Evolutionary conservation across 2,888 invertebrate species (phyloP).

Genomic region (Autographa pulchrina): DNA sequence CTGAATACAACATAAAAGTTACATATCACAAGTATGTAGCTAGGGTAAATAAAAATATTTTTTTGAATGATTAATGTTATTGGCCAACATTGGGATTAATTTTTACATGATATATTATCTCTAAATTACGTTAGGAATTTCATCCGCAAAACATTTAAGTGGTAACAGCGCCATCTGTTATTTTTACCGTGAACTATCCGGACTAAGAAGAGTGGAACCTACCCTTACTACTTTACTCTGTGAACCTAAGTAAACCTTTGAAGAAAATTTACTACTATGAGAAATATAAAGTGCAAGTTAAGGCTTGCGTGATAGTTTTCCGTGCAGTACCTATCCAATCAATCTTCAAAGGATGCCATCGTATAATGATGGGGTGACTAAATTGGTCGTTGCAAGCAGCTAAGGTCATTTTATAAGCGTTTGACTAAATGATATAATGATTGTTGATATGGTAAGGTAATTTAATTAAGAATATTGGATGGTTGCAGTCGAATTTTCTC

Average conservation of each 20-base stretch:
- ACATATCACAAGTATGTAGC: too few relatives aligned
- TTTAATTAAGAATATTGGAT: not conserved
- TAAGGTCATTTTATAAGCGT: conserved; percentile 2
- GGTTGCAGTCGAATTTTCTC: too few relatives aligned
- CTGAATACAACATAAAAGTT: too few relatives aligned
- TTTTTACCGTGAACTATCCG: not conserved
- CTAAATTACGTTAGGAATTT: too few relatives aligned
- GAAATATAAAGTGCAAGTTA: not conserved
- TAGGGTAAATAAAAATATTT: too few relatives aligned
- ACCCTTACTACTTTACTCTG: too few relatives aligned
- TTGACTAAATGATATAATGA: not conserved
- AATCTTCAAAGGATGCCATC: conserved; percentile 6
- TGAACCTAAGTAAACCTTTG: too few relatives aligned
- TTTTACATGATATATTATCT: too few relatives aligned
- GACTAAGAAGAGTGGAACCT: not conserved
- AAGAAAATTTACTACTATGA: not conserved
- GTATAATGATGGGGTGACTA: conserved; percentile 2
- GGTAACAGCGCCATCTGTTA: conserved; percentile 12
- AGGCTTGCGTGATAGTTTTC: conserved; percentile 8
- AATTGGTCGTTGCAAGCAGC: not conserved
- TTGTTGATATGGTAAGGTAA: not conserved
- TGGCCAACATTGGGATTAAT: too few relatives aligned
- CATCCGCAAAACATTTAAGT: not conserved
- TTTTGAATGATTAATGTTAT: too few relatives aligned
- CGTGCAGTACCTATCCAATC: not conserved